phyloP scores from a whole-genome alignment of 1,140 invertebrate genomes.

The Lepidurus arcticus region DNA sequence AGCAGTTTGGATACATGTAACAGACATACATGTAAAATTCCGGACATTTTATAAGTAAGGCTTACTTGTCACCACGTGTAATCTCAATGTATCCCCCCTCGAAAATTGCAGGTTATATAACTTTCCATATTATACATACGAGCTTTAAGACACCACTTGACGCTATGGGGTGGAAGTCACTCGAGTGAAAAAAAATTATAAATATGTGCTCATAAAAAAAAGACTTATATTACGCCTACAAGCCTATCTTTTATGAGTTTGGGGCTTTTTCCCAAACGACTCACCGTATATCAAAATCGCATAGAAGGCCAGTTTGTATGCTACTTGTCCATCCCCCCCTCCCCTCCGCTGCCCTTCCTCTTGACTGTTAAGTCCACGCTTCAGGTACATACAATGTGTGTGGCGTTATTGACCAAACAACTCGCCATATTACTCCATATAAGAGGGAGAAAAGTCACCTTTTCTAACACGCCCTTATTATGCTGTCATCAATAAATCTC shows the following conservation, averaged over 20 bases:
- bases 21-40: too few species aligned
- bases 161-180: background rate
- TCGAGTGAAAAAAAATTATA: background rate
- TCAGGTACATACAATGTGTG: background rate
- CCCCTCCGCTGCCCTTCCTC: background rate
- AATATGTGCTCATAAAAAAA: too few species aligned
- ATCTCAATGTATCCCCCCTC: background rate
- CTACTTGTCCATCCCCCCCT: background rate
- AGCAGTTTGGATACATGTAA: too few species aligned
- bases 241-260: background rate
- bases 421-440: background rate
- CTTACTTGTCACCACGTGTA: too few species aligned
- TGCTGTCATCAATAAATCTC: conserved; percentile 19
- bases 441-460: conserved; percentile 2
- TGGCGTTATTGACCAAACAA: conserved; percentile 3
- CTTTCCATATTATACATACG: background rate
- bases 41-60: too few species aligned
- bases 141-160: background rate
- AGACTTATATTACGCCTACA: too few species aligned
- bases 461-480: background rate
- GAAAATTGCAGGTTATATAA: background rate
- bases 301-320: background rate
- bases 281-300: background rate
- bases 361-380: background rate
- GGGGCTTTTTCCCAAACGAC: background rate